Percentiles rank a stretch among this genome's conserved stretches.
phyloP scores from a whole-genome alignment of 2,888 invertebrate genomes.

The Isotomurus palustris region DNA sequence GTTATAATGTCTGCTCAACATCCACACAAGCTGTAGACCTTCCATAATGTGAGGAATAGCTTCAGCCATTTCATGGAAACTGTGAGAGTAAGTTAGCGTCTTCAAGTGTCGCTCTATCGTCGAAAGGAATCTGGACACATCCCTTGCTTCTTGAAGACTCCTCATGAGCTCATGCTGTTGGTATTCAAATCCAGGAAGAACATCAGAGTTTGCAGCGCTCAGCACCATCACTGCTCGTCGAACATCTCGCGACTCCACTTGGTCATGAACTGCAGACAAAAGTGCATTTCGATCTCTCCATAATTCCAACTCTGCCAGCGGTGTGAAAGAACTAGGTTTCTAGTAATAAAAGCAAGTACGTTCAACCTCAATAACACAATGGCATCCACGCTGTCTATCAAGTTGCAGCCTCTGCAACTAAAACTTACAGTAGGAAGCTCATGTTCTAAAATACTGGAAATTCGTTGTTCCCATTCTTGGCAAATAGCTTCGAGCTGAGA shows the following conservation, averaged over 20 bases:
- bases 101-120: slow-evolving; percentile 70
- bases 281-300: slow-evolving; percentile 79
- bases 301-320: slow-evolving; percentile 77
- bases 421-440: slow-evolving; percentile 39
- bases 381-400: no score
- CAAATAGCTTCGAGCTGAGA: slow-evolving; percentile 60
- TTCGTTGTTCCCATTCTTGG: slow-evolving; percentile 63
- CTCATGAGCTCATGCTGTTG: slow-evolving; percentile 62
- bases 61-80: slow-evolving; percentile 67
- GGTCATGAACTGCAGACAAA: slow-evolving; percentile 72
- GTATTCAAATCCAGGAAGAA: slow-evolving; percentile 58
- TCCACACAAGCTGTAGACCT: slow-evolving; percentile 84
- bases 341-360: slow-evolving; percentile 46
- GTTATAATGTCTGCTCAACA: slow-evolving; percentile 78
- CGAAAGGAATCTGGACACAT: slow-evolving; percentile 71
- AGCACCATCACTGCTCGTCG: slow-evolving; percentile 60
- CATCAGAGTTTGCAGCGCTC: slow-evolving; percentile 56
- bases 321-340: slow-evolving; percentile 66
- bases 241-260: slow-evolving; percentile 68
- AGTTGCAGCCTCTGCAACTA: neutral
- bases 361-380: neutral
- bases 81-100: slow-evolving; percentile 65
- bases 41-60: slow-evolving; percentile 74
- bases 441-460: slow-evolving; percentile 55
- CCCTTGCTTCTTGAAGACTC: slow-evolving; percentile 66